These are phyloP conservation scores for Conus canariensis DNA, from an alignment of 2,888 invertebrate genomes.

Conservation along the genomic window DNA sequence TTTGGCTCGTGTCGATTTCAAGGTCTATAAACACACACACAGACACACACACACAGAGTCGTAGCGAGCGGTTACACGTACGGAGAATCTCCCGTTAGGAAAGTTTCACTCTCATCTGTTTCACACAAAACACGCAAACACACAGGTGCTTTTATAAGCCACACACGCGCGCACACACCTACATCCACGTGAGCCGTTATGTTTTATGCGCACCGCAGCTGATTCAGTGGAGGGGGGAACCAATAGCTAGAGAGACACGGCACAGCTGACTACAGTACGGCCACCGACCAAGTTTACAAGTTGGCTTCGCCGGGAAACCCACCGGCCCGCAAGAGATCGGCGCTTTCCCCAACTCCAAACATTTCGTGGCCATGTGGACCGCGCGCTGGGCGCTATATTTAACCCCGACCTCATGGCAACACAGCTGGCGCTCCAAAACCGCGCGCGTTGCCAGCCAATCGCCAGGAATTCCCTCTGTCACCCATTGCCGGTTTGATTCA, in stretches of 20 bases:
- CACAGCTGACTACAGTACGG: not conserved
- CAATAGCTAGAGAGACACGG: not conserved
- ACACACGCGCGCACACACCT: no score
- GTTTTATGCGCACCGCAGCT: no score
- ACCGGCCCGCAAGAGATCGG: slow-evolving; percentile 27
- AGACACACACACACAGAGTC: no score
- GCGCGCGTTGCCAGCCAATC: slow-evolving; percentile 37
- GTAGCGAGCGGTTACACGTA: no score
- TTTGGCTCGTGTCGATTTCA: no score
- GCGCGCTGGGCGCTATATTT: slow-evolving; percentile 34
- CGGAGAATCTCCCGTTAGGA: no score
- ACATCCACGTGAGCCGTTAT: no score
- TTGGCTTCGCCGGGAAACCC: not conserved
- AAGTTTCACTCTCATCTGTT: no score
- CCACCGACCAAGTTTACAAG: not conserved
- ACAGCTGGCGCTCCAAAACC: slow-evolving; percentile 34
- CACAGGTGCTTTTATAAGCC: no score
- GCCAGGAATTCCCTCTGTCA: not conserved
- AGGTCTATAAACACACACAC: no score
- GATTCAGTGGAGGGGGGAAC: no score
- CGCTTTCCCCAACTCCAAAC: slow-evolving; percentile 25
- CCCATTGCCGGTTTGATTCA: slow-evolving; percentile 13
- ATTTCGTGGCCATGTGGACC: slow-evolving; percentile 31
- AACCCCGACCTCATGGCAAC: slow-evolving; percentile 41
- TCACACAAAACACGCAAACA: no score